These are phyloP conservation scores for Clarias magur DNA, from an alignment of 2,113 vertebrate species.

Conservation along the genomic window DNA sequence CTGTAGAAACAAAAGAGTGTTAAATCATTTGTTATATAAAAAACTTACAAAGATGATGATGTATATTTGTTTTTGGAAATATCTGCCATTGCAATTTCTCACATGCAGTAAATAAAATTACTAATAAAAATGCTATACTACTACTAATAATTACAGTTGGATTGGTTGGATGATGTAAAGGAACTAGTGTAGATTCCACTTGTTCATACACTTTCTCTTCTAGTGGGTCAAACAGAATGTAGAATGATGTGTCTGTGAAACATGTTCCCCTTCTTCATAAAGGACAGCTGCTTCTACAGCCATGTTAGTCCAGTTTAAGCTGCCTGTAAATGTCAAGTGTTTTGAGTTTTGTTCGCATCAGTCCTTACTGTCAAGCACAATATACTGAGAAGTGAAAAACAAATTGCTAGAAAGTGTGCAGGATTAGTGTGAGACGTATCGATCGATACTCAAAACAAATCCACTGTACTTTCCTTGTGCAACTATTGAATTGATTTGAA, in stretches of 20 bases:
- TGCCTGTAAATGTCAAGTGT: background rate
- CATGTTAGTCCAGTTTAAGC: background rate
- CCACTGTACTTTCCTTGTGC: background rate
- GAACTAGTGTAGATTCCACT: background rate
- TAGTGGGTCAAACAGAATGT: too few species aligned
- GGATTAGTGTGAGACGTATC: background rate
- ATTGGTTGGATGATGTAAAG: background rate
- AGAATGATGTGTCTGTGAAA: background rate
- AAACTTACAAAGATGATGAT: background rate
- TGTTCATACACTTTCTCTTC: background rate
- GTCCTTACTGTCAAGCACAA: background rate
- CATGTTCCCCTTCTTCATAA: background rate
- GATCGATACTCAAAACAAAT: background rate
- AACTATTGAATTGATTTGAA: too few species aligned
- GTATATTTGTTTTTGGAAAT: background rate
- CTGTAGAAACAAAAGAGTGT: background rate
- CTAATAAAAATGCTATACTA: too few species aligned
- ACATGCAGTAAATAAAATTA: background rate
- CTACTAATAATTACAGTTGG: too few species aligned
- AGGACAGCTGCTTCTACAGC: background rate
- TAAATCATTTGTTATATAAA: background rate
- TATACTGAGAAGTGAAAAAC: background rate
- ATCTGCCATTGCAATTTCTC: background rate
- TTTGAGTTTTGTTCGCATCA: background rate
- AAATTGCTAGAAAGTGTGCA: background rate